A percentile compares a stretch with the other conserved stretches of the same genome.
These are phyloP conservation scores for Ficedula albicollis DNA, from an alignment of 2,797 vertebrate species.

Conservation along the genomic window DNA sequence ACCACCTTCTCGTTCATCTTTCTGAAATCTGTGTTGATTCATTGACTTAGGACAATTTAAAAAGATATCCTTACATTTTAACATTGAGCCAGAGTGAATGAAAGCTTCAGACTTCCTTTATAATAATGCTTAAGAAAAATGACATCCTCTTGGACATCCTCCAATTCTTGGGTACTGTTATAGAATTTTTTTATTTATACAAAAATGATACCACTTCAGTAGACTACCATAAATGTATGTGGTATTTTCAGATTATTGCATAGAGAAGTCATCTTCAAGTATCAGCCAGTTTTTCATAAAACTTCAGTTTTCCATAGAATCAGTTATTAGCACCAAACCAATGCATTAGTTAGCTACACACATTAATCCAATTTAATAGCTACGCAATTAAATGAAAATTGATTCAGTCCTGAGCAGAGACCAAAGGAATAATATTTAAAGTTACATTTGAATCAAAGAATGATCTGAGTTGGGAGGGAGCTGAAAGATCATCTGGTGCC, in stretches of 20 bases:
- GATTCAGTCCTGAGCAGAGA: background rate
- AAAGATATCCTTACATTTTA: background rate
- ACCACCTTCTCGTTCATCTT: background rate
- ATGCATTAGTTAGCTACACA: background rate
- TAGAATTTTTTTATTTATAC: background rate
- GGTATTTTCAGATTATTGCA: background rate
- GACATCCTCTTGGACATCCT: background rate
- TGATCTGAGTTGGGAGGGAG: rapidly evolving
- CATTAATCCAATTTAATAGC: background rate
- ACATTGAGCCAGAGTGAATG: background rate
- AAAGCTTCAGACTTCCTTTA: background rate
- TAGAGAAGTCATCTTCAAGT: background rate
- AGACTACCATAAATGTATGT: background rate
- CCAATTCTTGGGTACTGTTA: background rate
- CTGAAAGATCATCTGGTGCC: background rate
- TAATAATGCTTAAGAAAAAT: background rate
- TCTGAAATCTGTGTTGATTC: background rate
- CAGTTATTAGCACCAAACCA: background rate
- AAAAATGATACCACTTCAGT: background rate
- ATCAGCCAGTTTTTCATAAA: background rate
- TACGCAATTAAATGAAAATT: background rate
- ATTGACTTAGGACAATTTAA: background rate
- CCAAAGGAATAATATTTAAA: background rate
- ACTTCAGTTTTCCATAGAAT: background rate
- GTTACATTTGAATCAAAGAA: background rate